Evolutionary conservation across 1,140 invertebrate genomes (phyloP).

Genomic region (Potamilus streckersoni): DNA sequence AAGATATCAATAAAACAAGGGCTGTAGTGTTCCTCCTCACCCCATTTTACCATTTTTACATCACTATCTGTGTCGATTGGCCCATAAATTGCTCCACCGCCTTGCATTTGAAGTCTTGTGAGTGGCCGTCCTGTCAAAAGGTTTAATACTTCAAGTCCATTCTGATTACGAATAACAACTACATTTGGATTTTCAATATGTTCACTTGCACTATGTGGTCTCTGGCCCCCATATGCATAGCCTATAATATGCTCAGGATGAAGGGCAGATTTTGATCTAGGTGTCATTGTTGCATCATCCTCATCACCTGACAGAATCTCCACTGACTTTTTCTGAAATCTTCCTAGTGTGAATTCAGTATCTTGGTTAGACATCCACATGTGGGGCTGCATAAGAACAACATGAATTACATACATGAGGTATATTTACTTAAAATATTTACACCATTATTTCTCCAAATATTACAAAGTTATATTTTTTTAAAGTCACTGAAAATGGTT

Average conservation of each 20-base stretch:
- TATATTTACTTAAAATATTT: no score
- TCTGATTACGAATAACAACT: conserved; percentile 54
- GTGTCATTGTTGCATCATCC: neutral
- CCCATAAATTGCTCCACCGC: conserved; percentile 46
- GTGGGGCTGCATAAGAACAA: conserved; percentile 48
- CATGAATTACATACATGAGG: no score
- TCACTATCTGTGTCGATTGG: conserved; percentile 54
- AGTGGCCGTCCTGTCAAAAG: conserved; percentile 58
- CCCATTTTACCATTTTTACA: conserved; percentile 51
- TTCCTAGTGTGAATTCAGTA: conserved; percentile 54
- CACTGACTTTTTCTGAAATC: conserved; percentile 43
- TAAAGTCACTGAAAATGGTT: no score
- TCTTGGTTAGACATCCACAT: conserved; percentile 51
- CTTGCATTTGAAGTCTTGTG: conserved; percentile 46
- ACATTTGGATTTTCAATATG: conserved; percentile 55
- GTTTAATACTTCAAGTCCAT: conserved; percentile 56
- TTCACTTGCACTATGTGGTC: conserved; percentile 57
- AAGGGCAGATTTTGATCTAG: conserved; percentile 30
- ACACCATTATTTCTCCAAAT: no score
- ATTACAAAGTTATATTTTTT: no score
- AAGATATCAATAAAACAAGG: conserved; percentile 58
- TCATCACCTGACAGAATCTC: conserved; percentile 17
- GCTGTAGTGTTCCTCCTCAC: conserved; percentile 43
- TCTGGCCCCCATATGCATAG: conserved; percentile 61
- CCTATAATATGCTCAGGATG: conserved; percentile 55